phyloP scores from a whole-genome alignment of 2,113 vertebrate genomes.

The Barbus barbus region DNA sequence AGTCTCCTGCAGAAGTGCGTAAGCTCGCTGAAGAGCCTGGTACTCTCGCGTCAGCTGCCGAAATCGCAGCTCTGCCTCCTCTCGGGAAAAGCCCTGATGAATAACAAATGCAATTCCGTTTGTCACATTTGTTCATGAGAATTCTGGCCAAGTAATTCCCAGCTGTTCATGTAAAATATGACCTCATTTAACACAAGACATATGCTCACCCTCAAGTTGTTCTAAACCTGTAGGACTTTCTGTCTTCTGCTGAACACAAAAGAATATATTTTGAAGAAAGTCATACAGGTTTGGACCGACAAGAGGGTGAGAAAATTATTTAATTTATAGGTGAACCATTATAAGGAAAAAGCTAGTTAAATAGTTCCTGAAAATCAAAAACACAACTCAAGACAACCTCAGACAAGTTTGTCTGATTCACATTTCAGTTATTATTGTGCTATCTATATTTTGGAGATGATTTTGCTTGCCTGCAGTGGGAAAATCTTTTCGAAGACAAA shows the following conservation, averaged over 20 bases:
- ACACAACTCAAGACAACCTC: not conserved
- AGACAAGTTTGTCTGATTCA: not conserved
- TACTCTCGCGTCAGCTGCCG: constrained; percentile 97
- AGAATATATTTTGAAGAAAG: not conserved
- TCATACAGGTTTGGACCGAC: not conserved
- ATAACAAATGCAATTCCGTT: not conserved
- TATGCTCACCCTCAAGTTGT: not conserved
- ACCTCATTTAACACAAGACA: not conserved
- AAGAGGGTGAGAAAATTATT: not conserved
- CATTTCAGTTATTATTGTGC: not conserved
- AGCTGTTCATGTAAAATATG: not conserved
- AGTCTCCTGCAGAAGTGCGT: constrained; percentile 94
- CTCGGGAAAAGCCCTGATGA: constrained; percentile 81
- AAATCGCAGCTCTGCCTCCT: constrained; percentile 94
- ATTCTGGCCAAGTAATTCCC: not conserved
- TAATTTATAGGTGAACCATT: not conserved
- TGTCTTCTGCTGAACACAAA: not conserved
- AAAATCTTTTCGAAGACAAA: not conserved
- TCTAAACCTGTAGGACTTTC: not conserved
- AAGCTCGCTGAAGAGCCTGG: constrained; percentile 95
- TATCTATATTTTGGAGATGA: not conserved
- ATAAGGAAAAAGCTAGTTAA: not conserved
- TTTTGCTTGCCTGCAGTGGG: not conserved
- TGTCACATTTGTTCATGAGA: constrained; percentile 1
- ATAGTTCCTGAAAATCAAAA: not conserved